phyloP scores from a whole-genome alignment of 2,888 invertebrate species.

The Caenorhabditis panamensis region DNA sequence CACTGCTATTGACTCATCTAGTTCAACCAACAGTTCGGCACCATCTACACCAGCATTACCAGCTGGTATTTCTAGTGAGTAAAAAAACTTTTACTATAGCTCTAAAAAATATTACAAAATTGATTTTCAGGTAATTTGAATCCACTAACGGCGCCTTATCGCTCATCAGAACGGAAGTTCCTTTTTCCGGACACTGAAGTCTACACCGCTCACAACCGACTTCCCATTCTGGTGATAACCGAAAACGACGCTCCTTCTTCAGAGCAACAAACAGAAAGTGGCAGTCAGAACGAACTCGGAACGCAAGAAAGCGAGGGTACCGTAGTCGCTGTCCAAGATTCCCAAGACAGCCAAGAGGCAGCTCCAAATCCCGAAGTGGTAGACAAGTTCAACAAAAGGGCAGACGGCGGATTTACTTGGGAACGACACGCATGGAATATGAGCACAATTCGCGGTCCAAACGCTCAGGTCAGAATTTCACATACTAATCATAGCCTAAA shows the following conservation, averaged over 20 bases:
- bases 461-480: constrained; percentile 52
- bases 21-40: constrained; percentile 79
- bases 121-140: constrained; percentile 42
- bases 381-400: constrained; percentile 55
- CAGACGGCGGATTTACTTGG: constrained; percentile 66
- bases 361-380: constrained; percentile 34
- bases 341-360: constrained; percentile 16
- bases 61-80: constrained; percentile 31
- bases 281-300: constrained; percentile 5
- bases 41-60: constrained; percentile 77
- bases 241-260: constrained; percentile 43
- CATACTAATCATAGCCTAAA: too few species aligned
- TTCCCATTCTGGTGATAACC: constrained; percentile 61
- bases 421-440: constrained; percentile 72
- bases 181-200: constrained; percentile 71
- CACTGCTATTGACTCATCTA: constrained; percentile 73
- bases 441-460: constrained; percentile 70
- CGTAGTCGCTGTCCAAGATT: constrained; percentile 41
- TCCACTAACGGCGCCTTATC: constrained; percentile 62
- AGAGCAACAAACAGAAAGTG: constrained; percentile 20
- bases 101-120: neutral
- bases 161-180: constrained; percentile 62
- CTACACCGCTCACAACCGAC: constrained; percentile 39
- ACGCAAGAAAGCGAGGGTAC: constrained; percentile 58
- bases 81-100: neutral